phyloP scores from a whole-genome alignment of 2,113 vertebrate genomes.

The Riparia riparia region DNA sequence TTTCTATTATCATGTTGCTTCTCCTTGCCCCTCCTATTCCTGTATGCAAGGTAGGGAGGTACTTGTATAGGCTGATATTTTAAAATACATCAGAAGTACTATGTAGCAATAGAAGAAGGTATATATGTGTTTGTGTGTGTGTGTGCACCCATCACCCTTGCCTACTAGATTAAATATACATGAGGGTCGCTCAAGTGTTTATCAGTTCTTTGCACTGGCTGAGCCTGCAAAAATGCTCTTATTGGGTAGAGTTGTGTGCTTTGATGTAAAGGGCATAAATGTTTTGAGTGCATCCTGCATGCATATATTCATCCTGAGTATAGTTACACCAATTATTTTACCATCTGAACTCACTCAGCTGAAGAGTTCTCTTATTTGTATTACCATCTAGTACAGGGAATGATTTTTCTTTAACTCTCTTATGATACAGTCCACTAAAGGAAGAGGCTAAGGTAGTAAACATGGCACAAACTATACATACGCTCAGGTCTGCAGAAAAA shows the following conservation, averaged over 20 bases:
- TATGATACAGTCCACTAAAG: constrained; percentile 4
- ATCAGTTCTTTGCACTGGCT: constrained; percentile 50
- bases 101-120: background rate
- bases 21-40: background rate
- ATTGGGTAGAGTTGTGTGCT: background rate
- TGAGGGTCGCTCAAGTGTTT: background rate
- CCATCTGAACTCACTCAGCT: constrained; percentile 18
- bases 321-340: constrained; percentile 38
- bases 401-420: background rate
- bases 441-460: constrained; percentile 14
- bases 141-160: background rate
- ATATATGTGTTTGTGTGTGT: fast-evolving
- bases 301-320: background rate
- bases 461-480: background rate
- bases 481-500: background rate
- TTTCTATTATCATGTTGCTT: background rate
- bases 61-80: background rate
- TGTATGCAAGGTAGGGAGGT: background rate
- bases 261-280: constrained; percentile 21
- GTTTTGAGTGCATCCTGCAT: background rate
- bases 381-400: background rate
- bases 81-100: background rate
- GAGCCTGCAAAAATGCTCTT: constrained; percentile 28
- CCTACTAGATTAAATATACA: constrained; percentile 27
- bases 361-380: constrained; percentile 25